Percentiles rank a stretch among this genome's conserved stretches.
phyloP scores from a whole-genome alignment of 1,140 invertebrate species.

The Ceratoteleas bidentatus region DNA sequence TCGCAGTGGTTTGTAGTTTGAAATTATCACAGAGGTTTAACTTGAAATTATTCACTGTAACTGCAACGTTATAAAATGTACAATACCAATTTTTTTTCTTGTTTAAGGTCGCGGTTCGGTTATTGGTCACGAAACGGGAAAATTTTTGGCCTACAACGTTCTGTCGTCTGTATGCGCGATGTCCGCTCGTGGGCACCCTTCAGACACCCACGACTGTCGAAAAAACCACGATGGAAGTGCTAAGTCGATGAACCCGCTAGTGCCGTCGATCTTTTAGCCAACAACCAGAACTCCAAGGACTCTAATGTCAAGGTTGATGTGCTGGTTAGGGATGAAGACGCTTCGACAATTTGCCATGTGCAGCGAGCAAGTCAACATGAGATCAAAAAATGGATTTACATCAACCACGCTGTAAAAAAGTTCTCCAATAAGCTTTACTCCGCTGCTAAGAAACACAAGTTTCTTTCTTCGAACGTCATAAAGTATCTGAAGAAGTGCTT shows the following conservation, averaged over 20 bases:
- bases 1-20: too few relatives aligned
- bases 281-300: constrained; percentile 38
- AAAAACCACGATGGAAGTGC: constrained; percentile 48
- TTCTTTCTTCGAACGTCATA: constrained; percentile 20
- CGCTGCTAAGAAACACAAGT: constrained; percentile 28
- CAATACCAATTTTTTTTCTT: not conserved
- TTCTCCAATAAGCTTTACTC: constrained; percentile 31
- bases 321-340: constrained; percentile 60
- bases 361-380: constrained; percentile 12
- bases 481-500: constrained; percentile 58
- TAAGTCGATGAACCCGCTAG: constrained; percentile 46
- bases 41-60: not conserved
- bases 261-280: constrained; percentile 30
- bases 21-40: too few relatives aligned
- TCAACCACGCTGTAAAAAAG: constrained; percentile 45
- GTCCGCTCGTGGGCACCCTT: constrained; percentile 31
- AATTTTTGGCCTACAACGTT: constrained; percentile 41
- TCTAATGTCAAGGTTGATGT: constrained; percentile 29
- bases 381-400: constrained; percentile 48
- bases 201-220: constrained; percentile 25
- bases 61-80: not conserved
- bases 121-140: constrained; percentile 49
- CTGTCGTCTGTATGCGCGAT: constrained; percentile 30
- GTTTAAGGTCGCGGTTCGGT: constrained; percentile 48
- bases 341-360: constrained; percentile 36